A percentile compares a stretch with the other conserved stretches of the same genome.
These are phyloP conservation scores for Drosophila atroscutellata DNA, from an alignment of 2,888 invertebrate species.

Conservation along the genomic window DNA sequence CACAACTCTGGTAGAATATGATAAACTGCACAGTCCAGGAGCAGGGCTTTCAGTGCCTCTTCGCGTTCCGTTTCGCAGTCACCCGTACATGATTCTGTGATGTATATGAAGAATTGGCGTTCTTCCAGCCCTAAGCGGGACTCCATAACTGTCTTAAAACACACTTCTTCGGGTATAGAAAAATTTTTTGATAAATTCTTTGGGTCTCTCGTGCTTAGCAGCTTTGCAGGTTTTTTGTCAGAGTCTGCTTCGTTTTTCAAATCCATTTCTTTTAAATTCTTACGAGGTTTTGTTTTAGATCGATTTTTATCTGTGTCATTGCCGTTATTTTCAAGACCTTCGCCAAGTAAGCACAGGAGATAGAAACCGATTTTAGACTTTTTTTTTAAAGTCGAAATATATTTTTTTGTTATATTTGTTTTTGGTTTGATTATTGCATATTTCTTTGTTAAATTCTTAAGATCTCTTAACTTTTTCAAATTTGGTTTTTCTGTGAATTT, in stretches of 20 bases:
- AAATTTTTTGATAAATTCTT: not conserved
- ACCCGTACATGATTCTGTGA: not conserved
- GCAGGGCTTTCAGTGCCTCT: not conserved
- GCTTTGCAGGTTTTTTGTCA: not conserved
- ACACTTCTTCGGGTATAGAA: not conserved
- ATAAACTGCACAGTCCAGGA: not conserved
- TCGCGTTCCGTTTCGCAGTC: rapidly evolving
- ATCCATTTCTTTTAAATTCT: not conserved
- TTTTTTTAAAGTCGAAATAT: not conserved
- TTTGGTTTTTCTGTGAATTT: too few species aligned
- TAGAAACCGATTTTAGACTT: not conserved
- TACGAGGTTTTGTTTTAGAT: not conserved
- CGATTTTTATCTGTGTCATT: not conserved
- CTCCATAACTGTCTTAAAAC: not conserved
- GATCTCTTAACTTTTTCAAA: not conserved
- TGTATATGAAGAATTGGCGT: not conserved
- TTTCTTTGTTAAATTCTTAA: not conserved
- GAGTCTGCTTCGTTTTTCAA: too few species aligned
- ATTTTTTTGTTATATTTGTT: not conserved
- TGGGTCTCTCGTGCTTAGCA: not conserved
- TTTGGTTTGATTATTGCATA: not conserved
- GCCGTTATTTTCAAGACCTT: not conserved
- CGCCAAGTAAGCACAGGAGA: not conserved
- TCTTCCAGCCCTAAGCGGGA: not conserved
- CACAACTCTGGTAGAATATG: slow-evolving; percentile 1